These are phyloP conservation scores for Tigriopus californicus DNA, from an alignment of 2,888 invertebrate genomes.

Conservation along the genomic window DNA sequence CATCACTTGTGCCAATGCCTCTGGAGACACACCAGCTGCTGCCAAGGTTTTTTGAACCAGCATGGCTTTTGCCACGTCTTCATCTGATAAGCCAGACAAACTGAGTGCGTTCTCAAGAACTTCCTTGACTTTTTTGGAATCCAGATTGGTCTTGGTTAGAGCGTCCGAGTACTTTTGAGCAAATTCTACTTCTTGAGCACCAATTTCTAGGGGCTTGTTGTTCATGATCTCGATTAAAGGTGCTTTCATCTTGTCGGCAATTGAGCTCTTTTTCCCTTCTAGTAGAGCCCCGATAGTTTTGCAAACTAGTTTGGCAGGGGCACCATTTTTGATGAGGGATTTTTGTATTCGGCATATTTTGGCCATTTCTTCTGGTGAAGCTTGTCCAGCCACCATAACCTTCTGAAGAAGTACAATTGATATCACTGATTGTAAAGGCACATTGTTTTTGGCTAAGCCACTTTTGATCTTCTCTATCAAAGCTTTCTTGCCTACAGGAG, in stretches of 20 bases:
- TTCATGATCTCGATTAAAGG: no score
- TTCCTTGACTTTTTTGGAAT: background rate
- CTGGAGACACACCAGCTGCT: conserved; percentile 10
- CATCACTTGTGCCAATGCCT: conserved; percentile 11
- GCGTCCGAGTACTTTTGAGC: background rate
- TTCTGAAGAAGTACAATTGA: background rate
- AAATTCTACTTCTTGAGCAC: background rate
- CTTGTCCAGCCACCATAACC: background rate
- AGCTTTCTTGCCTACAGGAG: no score
- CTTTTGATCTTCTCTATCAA: no score
- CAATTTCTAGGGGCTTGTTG: no score
- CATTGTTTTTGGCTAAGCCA: no score
- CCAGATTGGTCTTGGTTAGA: background rate
- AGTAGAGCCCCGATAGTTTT: no score
- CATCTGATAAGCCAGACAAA: background rate
- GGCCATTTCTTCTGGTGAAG: background rate
- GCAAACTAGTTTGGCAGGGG: no score
- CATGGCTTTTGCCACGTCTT: conserved; percentile 8
- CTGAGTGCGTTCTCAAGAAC: conserved; percentile 3
- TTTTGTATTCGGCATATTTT: background rate
- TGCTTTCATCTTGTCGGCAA: no score
- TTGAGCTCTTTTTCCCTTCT: no score
- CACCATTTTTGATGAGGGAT: no score
- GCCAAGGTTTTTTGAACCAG: conserved; percentile 6
- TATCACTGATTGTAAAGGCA: no score